A percentile compares a stretch with the other conserved stretches of the same genome.
Conservation (phyloP, 2,888 invertebrate species). For the Deilephila porcellus region DNA sequence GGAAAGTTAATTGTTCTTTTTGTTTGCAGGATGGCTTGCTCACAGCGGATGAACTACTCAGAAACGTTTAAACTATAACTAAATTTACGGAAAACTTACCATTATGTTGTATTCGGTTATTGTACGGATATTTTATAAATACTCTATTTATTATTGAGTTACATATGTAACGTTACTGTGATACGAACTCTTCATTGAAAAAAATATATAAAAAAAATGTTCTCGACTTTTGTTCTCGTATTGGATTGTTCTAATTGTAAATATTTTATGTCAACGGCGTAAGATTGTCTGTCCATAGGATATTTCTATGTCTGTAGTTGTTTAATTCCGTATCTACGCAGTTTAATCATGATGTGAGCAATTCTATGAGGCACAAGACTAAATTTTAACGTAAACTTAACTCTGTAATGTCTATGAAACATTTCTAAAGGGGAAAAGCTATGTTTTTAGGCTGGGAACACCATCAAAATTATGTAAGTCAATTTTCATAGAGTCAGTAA, state of each 20-base stretch:
- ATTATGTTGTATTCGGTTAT: slow-evolving; percentile 51
- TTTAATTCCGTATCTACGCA: slow-evolving; percentile 36
- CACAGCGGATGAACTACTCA: slow-evolving; percentile 83
- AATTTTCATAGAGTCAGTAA: slow-evolving; percentile 54
- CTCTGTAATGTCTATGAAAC: slow-evolving; percentile 33
- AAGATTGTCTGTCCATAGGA: slow-evolving; percentile 68
- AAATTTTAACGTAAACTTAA: slow-evolving; percentile 38
- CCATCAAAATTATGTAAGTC: slow-evolving; percentile 52
- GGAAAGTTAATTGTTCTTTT: slow-evolving; percentile 35
- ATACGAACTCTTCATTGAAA: slow-evolving; percentile 63
- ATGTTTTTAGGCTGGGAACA: slow-evolving; percentile 48
- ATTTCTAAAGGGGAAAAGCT: slow-evolving; percentile 57
- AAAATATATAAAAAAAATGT: slow-evolving; percentile 47
- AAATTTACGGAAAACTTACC: slow-evolving; percentile 25
- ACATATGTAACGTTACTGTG: slow-evolving; percentile 73
- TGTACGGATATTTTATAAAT: slow-evolving; percentile 51
- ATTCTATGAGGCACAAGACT: slow-evolving; percentile 72
- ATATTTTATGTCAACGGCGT: slow-evolving; percentile 59
- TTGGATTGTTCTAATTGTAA: slow-evolving; percentile 67
- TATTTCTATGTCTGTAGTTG: slow-evolving; percentile 44
- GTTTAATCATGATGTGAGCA: slow-evolving; percentile 12
- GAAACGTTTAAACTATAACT: slow-evolving; percentile 67
- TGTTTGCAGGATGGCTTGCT: slow-evolving; percentile 83
- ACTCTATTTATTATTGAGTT: slow-evolving; percentile 52
- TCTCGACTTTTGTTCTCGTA: slow-evolving; percentile 29